Conservation (phyloP, 2,888 invertebrate genomes). For the Alloscopus bannaensis region DNA sequence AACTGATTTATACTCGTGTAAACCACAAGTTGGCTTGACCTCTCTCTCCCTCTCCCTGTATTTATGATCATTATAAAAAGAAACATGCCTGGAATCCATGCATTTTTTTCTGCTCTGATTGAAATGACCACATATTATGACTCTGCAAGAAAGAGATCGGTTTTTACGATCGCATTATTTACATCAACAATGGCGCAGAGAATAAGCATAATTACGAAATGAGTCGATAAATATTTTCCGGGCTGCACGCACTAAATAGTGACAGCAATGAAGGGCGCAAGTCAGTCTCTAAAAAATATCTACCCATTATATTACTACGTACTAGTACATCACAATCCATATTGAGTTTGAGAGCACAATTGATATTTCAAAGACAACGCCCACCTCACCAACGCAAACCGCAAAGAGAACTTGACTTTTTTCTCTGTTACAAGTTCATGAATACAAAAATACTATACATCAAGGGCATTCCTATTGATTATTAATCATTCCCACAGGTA, state of each 20-base stretch:
- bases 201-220: conserved; percentile 6
- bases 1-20: conserved; percentile 13
- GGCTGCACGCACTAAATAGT: not conserved
- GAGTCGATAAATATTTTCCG: conserved; percentile 19
- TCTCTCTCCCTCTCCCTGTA: not conserved
- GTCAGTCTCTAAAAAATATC: not conserved
- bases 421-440: not conserved
- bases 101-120: too few relatives aligned
- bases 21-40: not conserved
- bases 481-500: conserved; percentile 9
- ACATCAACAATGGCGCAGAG: not conserved
- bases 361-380: not conserved
- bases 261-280: conserved; percentile 11
- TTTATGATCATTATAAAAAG: not conserved
- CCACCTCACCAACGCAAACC: too few relatives aligned
- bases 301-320: not conserved
- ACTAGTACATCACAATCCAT: too few relatives aligned
- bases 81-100: conserved; percentile 6
- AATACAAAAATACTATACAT: conserved; percentile 1
- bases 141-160: too few relatives aligned
- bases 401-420: not conserved
- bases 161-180: too few relatives aligned
- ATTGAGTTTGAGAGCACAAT: not conserved
- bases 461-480: conserved; percentile 2
- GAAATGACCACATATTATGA: too few relatives aligned